Conservation (phyloP, 92 coral and sea anemone genomes). For the Pocillopora meandrina region DNA sequence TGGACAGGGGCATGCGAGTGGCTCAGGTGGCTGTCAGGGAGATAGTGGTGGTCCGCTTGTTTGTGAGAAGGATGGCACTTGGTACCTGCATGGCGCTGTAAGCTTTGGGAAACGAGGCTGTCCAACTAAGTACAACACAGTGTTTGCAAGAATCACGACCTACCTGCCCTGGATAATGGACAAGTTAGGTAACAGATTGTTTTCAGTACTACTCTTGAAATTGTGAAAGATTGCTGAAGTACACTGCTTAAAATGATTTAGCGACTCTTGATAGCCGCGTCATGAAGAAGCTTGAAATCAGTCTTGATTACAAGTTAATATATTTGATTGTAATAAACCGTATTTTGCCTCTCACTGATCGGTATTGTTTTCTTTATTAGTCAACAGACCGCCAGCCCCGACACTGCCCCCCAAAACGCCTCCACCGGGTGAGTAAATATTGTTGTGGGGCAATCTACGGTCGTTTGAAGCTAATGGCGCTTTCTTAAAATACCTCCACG, state of each 20-base stretch:
- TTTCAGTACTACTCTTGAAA: background rate
- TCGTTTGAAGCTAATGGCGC: too few relatives aligned
- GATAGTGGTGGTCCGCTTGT: conserved; percentile 81
- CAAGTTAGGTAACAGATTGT: conserved; percentile 19
- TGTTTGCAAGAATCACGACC: conserved; percentile 51
- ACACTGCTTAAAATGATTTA: too few relatives aligned
- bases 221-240: too few relatives aligned
- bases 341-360: background rate
- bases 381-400: conserved; percentile 21
- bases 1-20: conserved; percentile 44
- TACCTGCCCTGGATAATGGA: conserved; percentile 47
- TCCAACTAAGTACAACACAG: conserved; percentile 56
- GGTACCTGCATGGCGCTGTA: conserved; percentile 69
- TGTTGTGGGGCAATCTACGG: too few relatives aligned
- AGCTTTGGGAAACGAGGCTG: conserved; percentile 54
- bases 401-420: conserved; percentile 17
- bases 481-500: too few relatives aligned
- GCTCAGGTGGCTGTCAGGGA: conserved; percentile 60
- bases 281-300: too few relatives aligned
- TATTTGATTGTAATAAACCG: background rate
- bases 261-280: too few relatives aligned
- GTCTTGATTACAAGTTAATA: too few relatives aligned
- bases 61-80: conserved; percentile 51
- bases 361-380: background rate
- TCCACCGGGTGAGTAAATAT: conserved; percentile 21